Conservation (phyloP, 2,113 vertebrate genomes). For the Vombatus ursinus region DNA sequence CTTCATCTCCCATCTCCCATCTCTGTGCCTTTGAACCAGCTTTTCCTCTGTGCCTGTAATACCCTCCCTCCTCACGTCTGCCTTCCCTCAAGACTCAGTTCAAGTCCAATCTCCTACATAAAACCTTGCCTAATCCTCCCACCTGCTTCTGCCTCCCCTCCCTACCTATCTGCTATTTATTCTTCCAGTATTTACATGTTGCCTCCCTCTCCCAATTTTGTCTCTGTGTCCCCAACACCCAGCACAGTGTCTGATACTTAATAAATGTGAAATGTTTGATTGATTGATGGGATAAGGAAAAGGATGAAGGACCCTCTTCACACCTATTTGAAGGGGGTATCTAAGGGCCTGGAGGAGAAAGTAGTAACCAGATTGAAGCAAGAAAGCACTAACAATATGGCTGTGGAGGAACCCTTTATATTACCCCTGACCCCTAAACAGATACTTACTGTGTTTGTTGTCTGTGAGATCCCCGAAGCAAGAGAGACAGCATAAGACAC, state of each 20-base stretch:
- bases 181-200: not conserved
- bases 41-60: not conserved
- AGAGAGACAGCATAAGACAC: not conserved
- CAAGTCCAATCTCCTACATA: not conserved
- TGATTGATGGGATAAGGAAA: not conserved
- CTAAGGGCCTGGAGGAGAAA: not conserved
- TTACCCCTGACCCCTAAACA: not conserved
- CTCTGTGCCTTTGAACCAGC: not conserved
- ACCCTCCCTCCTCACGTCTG: not conserved
- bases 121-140: not conserved
- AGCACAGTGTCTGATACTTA: not conserved
- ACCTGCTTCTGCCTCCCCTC: not conserved
- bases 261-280: not conserved
- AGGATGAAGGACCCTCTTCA: not conserved
- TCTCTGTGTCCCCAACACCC: not conserved
- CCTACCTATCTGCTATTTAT: not conserved
- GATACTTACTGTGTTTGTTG: not conserved
- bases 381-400: not conserved
- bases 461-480: not conserved
- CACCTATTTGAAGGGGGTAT: not conserved
- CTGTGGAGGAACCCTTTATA: too few species aligned
- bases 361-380: not conserved
- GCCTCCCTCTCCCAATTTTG: not conserved
- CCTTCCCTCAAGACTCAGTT: not conserved
- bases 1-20: not conserved